Evolutionary conservation across 35 echinoderm and acorn worm species (phyloP), one percentile per base, ranked within the genome.

Genomic region (Ptychodera flava): DNA sequence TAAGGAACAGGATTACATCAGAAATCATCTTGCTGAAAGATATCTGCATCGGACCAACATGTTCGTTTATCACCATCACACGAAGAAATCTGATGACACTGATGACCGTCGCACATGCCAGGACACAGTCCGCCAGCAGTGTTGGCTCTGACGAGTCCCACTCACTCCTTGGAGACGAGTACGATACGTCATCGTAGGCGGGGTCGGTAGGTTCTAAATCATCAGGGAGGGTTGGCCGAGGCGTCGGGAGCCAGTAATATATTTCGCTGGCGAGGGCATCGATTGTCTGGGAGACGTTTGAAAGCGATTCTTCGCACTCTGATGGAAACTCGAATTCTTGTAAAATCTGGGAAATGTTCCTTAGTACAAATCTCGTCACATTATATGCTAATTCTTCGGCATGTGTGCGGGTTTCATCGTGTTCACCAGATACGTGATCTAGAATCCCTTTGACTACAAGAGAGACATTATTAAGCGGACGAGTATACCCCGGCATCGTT

Each of bases 11-110:
- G 27, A 52, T 33, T 31, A 89, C 88, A 34, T 95, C 89, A 16
- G 33, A 38, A 0, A 91, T 38, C 83, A 95, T 95, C 1, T 84
- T 86, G 28, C 83, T 75, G 2, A 95, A 76, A 16, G 93, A 95
- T 30, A 95, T 88, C 16, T 92, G 86, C 0, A 95, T 82, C 16
- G 93, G 93, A 31, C 93, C 93, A 15, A 95, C 64, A 36, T 89
- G 91, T 10, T 79, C 82, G 0, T 88, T 31, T 32, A 95, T 89
- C 1, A 95, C 86, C 45, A 64, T 64, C 6, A 64, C 45, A 12
- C 45, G 45, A 35, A 91, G 85, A 53, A 95, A 32, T 28, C 86
- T 85, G 22, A 95, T 32, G 75, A 86, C 88, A 28, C 45, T 64
- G 45, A 64, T 64, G 6, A 64, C 45, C 6, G 6, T 64, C 6